Evolutionary conservation across 2,888 invertebrate genomes (phyloP), one percentile per base, ranked within the genome.

Genomic region (Hyles lineata): DNA sequence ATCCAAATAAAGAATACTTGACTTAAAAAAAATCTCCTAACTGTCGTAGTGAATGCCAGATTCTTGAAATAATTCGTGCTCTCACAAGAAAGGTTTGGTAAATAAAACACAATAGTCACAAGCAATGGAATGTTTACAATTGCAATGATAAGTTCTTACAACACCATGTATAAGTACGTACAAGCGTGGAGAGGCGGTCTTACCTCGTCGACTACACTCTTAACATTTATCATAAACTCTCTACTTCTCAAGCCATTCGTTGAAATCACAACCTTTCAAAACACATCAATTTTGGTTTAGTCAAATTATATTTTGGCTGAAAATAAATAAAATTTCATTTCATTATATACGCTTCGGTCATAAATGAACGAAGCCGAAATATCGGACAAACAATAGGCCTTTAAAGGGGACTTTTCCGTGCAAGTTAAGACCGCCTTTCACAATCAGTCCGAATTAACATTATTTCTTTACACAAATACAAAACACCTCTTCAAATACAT

Each of bases 61-160:
- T 35, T 35, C 35, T 35, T 2, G 11, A 35, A 35, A 35, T 11
- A 25, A 25, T 58, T n/a, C 7, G 21, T 15, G 11, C 17, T 67
- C 29, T n/a, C 21, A 15, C 59, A 50, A 62, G 7, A 21, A 32
- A n/a, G 63, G 21, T 21, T 15, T 67, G 21, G 72, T 6, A 89
- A 93, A 92, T 90, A 87, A 93, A 92, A 92, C 87, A 86, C 79
- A 77, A 77, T 62, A 73, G 75, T 89, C 87, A 92, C 90, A 94
- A 93, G 93, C 94, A 92, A 92, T 93, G 94, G 93, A 94, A 93
- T 93, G 93, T 93, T 90, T 94, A 93, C 89, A 90, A 87, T 92
- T 93, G 90, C 90, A 91, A 91, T 90, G 90, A 89, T 87, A 88
- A 87, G 84, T 88, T 81, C 86, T 90, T 90, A 92, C 86, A 89